Conservation (phyloP, 2,113 vertebrate genomes). For the Acrocephalus arundinaceus region DNA sequence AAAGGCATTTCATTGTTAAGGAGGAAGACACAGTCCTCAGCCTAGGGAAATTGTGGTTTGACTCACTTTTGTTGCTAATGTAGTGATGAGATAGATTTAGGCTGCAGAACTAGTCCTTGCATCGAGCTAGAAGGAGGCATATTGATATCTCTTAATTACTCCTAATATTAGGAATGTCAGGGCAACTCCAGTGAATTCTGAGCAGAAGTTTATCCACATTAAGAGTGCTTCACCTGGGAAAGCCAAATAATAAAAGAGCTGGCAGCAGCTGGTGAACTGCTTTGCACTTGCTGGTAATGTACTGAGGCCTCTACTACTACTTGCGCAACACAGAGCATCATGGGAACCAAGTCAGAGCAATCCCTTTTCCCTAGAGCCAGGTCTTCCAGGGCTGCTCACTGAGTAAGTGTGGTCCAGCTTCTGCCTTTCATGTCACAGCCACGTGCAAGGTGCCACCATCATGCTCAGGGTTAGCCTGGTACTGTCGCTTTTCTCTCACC, state of each 20-base stretch:
- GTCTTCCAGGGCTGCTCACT: neutral
- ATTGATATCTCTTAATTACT: neutral
- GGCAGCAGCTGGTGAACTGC: neutral
- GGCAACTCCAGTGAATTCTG: neutral
- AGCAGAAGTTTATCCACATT: neutral
- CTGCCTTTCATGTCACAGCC: neutral
- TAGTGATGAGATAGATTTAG: neutral
- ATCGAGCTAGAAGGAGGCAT: neutral
- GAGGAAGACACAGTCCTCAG: neutral
- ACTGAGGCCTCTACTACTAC: neutral
- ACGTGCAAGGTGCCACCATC: neutral
- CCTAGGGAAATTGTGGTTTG: neutral
- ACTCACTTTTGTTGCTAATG: neutral
- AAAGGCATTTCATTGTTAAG: neutral
- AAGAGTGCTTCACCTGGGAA: neutral
- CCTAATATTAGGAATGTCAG: neutral
- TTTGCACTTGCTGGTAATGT: neutral
- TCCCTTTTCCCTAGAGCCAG: neutral
- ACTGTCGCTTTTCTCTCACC: neutral
- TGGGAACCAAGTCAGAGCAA: neutral
- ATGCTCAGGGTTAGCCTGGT: neutral
- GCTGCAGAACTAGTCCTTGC: neutral
- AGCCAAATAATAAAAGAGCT: neutral
- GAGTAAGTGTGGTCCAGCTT: neutral
- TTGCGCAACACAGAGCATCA: neutral